Evolutionary conservation across 2,797 vertebrate genomes (phyloP).

Genomic region (Knipowitschia caucasica): DNA sequence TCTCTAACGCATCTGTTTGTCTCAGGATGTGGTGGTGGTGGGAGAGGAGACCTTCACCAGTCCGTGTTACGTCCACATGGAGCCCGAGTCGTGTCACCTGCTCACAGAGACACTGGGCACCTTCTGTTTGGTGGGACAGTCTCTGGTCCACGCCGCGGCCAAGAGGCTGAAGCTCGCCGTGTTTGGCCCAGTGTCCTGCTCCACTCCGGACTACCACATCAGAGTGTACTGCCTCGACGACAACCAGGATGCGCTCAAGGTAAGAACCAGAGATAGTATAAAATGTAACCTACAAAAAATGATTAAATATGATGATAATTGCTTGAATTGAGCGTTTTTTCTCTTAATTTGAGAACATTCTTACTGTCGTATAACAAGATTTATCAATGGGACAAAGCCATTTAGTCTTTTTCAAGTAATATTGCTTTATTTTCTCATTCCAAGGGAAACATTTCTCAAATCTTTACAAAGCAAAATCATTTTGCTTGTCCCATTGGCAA

Average conservation of each 20-base stretch:
- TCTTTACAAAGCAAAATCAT: no score
- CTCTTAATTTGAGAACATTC: no score
- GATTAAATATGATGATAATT: no score
- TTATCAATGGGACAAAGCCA: no score
- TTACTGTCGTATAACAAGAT: no score
- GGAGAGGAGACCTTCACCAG: conserved; percentile 98
- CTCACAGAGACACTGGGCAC: conserved; percentile 94
- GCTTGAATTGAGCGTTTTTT: no score
- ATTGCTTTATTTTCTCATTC: no score
- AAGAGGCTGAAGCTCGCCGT: conserved; percentile 93
- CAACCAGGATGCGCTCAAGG: conserved; percentile 94
- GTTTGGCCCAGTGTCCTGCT: conserved; percentile 89
- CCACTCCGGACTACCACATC: conserved; percentile 91
- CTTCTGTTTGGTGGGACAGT: conserved; percentile 90
- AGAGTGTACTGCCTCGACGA: conserved; percentile 96
- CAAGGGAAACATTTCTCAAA: no score
- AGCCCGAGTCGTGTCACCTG: conserved; percentile 93
- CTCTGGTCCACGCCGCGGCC: conserved; percentile 86
- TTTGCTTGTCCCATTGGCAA: no score
- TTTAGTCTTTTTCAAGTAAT: no score
- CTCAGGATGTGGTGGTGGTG: conserved; percentile 91
- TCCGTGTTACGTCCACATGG: conserved; percentile 95
- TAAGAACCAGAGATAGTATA: conserved; percentile 40
- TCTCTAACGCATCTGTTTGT: conserved; percentile 15
- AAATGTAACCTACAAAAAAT: no score